Evolutionary conservation across 2,888 invertebrate genomes (phyloP), one percentile per base, ranked within the genome.

Genomic region (Protonemura montana): DNA sequence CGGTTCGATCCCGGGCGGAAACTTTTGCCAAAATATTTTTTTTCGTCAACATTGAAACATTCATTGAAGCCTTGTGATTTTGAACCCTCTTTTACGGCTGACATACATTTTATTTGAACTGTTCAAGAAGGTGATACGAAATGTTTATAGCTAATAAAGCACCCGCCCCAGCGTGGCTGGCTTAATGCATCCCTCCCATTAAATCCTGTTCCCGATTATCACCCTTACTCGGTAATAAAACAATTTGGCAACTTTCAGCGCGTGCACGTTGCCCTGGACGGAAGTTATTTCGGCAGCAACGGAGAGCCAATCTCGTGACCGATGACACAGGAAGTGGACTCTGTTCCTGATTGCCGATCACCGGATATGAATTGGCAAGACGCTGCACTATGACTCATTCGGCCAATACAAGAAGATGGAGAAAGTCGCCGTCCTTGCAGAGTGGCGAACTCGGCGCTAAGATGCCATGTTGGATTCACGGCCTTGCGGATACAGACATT

Each of bases 1-100:
- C 59, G 59, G 59, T 59, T 59, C 59, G 59, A 59, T 59, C 59
- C 59, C 59, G 59, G 59, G 59, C 59, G 59, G 59, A 59, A 59
- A 59, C 59, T 59, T 59, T 59, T 59, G 21, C 59, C 7, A 59
- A 59, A 59, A 21, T 13, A 16, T 21, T 59, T 59, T 59, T 3
- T 21, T 21, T 59, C 21, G 13, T 7, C 1, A 21, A 59, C 21
- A 21, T 21, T 21, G 7, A 7, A 59, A 10, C 2, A 59, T 59
- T 59, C 59, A 21, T 1, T 21, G 1, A 21, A 2, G 59, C 13
- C 2, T 21, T 13, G 59, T 21, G 59, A 59, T 59, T 21, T 59
- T 21, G 16, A 21, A 59, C 7, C 7, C 59, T 59, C 21, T 59
- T 59, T 59, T 59, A 59, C 21, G 13, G 59, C 1, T 59, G 16